Conservation (phyloP, 2,113 vertebrate genomes). For the Passer montanus region DNA sequence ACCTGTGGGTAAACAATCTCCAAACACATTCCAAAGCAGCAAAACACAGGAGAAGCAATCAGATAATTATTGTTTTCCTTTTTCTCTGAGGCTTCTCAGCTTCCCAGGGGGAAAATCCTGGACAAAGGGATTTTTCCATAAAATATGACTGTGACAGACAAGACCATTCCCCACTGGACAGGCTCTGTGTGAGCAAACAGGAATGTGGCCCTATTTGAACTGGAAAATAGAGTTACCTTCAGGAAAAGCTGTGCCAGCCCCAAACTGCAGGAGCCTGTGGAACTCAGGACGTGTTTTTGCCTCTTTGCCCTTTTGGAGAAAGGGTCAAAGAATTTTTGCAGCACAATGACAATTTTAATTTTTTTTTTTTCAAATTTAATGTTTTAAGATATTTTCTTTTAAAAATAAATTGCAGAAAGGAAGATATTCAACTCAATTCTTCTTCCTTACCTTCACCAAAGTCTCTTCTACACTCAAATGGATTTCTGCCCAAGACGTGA, state of each 20-base stretch:
- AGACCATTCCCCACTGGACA: slow-evolving; percentile 44
- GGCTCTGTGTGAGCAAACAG: slow-evolving; percentile 56
- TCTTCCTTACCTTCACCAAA: neutral
- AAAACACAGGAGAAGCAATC: too few species aligned
- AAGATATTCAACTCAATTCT: neutral
- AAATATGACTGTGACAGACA: neutral
- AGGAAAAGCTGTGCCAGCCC: slow-evolving; percentile 49
- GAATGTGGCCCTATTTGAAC: slow-evolving; percentile 42
- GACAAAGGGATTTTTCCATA: too few species aligned
- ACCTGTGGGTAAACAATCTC: too few species aligned
- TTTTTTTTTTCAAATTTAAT: too few species aligned
- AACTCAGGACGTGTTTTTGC: slow-evolving; percentile 40
- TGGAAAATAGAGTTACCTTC: slow-evolving; percentile 47
- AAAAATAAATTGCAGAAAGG: neutral
- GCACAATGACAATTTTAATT: neutral
- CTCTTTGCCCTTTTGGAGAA: neutral
- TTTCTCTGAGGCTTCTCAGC: too few species aligned
- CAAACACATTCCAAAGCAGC: too few species aligned
- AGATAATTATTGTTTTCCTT: too few species aligned
- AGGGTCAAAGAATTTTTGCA: neutral
- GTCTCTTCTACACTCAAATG: neutral
- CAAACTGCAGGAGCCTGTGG: slow-evolving; percentile 13
- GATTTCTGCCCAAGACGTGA: neutral
- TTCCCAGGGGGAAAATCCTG: too few species aligned
- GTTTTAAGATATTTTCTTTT: neutral